Base-by-base conservation (phyloP, 92 coral and sea anemone species). In the Hydrozoanthus gracilis region DNA sequence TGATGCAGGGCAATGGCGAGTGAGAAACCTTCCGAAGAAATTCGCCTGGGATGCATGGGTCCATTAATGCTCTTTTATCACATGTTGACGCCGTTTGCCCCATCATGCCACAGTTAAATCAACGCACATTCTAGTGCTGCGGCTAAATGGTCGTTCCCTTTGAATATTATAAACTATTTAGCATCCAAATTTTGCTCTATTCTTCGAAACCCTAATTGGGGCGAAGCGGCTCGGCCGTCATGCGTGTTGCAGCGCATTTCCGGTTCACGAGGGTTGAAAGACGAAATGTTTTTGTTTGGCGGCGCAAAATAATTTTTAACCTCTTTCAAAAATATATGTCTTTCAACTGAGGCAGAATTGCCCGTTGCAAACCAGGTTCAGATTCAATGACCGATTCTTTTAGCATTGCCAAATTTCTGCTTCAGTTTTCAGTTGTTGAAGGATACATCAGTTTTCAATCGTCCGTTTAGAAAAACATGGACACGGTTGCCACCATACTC, bases 391-490 rank as follows among this genome's bases (percentile, higher is more conserved):
- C 18, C 10, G 20, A 27, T 61, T 65, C 39, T 27, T 27, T 27
- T 27, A 27, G 39, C 39, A 27, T 27, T 27, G 2, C 39, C 3
- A 56, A 60, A 45, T 86, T 74, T 74, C 83, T 8, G 48, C 75
- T 14, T 86, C 76, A 14, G 17, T 76, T 4, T 76, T 71, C 5
- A 76, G 77, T 35, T 86, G 84, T 75, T 86, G 77, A 12, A 86
- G 51, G 4, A 86, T 39, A 18, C 77, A 68, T 11, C 76, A 86
- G 7, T 39, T 79, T 27, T 68, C 51, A 0, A 86, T 44, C 12
- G 76, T 39, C 83, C 84, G 56, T 86, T 78, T 3, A 86, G 16
- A 39, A 86, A 76, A 62, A 58, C 9, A 55, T 76, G 89, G 3
- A 64, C 77, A 82, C 82, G 73, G 6, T 85, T 11, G 68, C 7